Percentiles rank a stretch among this genome's conserved stretches.
Evolutionary conservation across 2,888 invertebrate genomes (phyloP).

Genomic region (Abscondita cerata): DNA sequence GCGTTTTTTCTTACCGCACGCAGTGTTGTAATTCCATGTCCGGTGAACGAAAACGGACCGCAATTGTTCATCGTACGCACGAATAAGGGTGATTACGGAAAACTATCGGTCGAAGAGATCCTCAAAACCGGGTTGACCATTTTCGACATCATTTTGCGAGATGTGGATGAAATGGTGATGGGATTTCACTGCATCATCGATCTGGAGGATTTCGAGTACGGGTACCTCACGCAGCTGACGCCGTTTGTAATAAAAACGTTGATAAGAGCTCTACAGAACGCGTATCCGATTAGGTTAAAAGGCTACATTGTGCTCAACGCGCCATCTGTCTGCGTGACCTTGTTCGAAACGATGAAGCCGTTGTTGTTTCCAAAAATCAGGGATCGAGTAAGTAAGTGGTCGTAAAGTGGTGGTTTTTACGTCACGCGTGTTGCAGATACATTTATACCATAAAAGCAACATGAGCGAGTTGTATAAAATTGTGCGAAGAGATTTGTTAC

Average conservation of each 20-base stretch:
- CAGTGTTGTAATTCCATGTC: background rate
- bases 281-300: slow-evolving; percentile 18
- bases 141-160: background rate
- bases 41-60: background rate
- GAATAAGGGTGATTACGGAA: background rate
- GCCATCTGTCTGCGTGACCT: background rate
- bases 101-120: background rate
- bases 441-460: slow-evolving; percentile 8
- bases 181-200: background rate
- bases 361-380: background rate
- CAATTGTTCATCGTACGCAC: background rate
- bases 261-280: slow-evolving; percentile 8
- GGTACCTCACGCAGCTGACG: background rate
- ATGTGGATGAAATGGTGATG: background rate
- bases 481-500: slow-evolving; percentile 16
- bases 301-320: slow-evolving; percentile 16
- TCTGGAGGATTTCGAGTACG: background rate
- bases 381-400: slow-evolving; percentile 6
- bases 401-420: too few relatives aligned
- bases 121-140: background rate
- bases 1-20: too few relatives aligned
- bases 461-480: slow-evolving; percentile 14
- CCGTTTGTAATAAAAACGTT: background rate
- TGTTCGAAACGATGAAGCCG: background rate
- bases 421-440: slow-evolving; percentile 11